Evolutionary conservation across 2,888 invertebrate genomes (phyloP).

Genomic region (Sarcophaga carnaria): DNA sequence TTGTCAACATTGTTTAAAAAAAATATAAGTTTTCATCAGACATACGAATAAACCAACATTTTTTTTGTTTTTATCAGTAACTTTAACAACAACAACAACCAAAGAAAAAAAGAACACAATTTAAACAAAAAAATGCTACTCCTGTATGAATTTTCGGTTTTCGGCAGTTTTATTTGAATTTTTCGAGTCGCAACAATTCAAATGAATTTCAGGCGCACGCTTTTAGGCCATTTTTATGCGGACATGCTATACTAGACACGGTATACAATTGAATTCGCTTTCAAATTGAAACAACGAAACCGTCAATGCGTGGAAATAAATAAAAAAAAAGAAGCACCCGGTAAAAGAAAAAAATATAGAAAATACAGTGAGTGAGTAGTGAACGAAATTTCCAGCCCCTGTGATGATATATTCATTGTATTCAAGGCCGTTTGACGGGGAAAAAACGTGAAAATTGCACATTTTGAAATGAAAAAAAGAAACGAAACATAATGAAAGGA

Average conservation of each 20-base stretch:
- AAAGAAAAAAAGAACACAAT: background rate
- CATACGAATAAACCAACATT: too few relatives aligned
- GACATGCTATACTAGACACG: background rate
- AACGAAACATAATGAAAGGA: background rate
- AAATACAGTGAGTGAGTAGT: background rate
- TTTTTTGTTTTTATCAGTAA: background rate
- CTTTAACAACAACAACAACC: background rate
- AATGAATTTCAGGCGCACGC: background rate
- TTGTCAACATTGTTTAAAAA: too few relatives aligned
- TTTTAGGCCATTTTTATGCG: background rate
- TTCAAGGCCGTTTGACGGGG: too few relatives aligned
- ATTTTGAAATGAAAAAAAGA: too few relatives aligned
- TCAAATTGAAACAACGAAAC: background rate
- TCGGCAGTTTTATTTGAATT: background rate
- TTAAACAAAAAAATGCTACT: background rate
- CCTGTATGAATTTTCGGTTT: background rate
- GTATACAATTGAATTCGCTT: background rate
- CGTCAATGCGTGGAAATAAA: background rate
- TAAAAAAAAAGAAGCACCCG: background rate
- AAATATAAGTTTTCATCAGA: too few relatives aligned
- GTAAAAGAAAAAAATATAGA: background rate
- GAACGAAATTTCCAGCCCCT: background rate
- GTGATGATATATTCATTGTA: background rate
- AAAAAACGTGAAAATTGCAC: too few relatives aligned
- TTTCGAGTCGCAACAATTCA: background rate